Evolutionary conservation across 2,797 vertebrate species (phyloP).

Genomic region (Babyrousa celebensis): DNA sequence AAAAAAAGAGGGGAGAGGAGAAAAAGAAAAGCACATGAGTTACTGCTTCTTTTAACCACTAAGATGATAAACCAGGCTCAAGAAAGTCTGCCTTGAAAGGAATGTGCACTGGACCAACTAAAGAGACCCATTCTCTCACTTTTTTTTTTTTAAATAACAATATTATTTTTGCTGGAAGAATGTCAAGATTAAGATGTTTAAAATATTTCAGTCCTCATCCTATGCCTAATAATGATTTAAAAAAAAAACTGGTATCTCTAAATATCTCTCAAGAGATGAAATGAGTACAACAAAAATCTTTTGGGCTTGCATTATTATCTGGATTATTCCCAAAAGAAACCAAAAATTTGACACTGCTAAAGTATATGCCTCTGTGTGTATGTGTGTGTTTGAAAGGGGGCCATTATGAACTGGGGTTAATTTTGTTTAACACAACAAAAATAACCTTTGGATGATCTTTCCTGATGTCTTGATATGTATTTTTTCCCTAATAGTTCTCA

Average conservation of each 20-base stretch:
- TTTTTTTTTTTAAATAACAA: not conserved
- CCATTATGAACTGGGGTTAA: not conserved
- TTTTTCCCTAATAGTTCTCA: constrained; percentile 7
- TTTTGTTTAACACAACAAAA: constrained; percentile 11
- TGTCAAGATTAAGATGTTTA: not conserved
- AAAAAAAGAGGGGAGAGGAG: not conserved
- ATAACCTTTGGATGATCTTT: constrained; percentile 19
- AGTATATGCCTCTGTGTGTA: not conserved
- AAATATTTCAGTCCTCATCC: not conserved
- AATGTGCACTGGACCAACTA: accelerated
- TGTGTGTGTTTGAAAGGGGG: not conserved
- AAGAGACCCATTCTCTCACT: not conserved
- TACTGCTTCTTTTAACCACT: not conserved
- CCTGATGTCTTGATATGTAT: not conserved
- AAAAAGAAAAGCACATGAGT: not conserved
- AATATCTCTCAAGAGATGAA: constrained; percentile 22
- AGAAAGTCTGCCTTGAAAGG: constrained; percentile 32
- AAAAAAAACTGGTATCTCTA: not conserved
- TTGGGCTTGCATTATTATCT: constrained; percentile 4
- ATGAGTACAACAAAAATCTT: not conserved
- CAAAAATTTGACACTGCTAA: not conserved
- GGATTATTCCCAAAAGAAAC: constrained; percentile 26
- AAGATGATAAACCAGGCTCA: not conserved
- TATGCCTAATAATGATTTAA: not conserved
- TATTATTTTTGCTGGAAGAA: not conserved